Base-by-base conservation (phyloP, 2,888 invertebrate genomes). In the Sphaeridia pumilis region DNA sequence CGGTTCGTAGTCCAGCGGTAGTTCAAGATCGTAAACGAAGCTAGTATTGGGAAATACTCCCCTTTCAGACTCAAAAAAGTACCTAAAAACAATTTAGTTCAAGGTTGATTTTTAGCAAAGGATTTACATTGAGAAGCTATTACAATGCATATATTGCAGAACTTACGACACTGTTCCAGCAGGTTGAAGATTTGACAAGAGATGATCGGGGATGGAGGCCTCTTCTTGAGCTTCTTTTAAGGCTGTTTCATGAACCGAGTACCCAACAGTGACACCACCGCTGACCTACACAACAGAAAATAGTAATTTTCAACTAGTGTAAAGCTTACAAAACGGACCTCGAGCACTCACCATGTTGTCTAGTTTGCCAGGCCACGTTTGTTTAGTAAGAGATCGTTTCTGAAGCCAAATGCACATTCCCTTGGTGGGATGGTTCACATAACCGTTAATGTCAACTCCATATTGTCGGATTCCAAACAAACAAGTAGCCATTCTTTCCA, bases 11-110 rank as follows among this genome's bases (percentile, higher is more conserved):
- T 89, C 88, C 49, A 81, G 70, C 17, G 94, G 93, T 65, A 94
- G 74, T 73, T 92, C 89, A 65, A 94, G 75, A 71, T 94, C 94
- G 70, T 85, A 93, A 24, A 92, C 85, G 72, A 88, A 93, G 70
- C 93, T 89, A 3, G 89, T 90, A 70, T 94, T 93, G n/a, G 94
- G 92, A 68, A 90, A 90, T 35, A 95, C 73, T 1, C 94, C 94
- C 66, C 88, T 77, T 70, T 90, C 89, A 70, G 89, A 89, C 72
- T 92, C 90, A 70, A 87, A 92, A 70, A 84, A 89, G 71, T 92
- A 83, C 67, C 84, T 38, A 17, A 5, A 38, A n/a, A n/a, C n/a
- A n/a, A n/a, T n/a, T n/a, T n/a, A n/a, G n/a, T n/a, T n/a, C n/a
- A n/a, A n/a, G n/a, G n/a, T n/a, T n/a, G n/a, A n/a, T n/a, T n/a